A percentile compares a stretch with the other conserved stretches of the same genome.
Conservation (phyloP, 2,113 vertebrate species). For the Lethenteron camtschaticum region DNA sequence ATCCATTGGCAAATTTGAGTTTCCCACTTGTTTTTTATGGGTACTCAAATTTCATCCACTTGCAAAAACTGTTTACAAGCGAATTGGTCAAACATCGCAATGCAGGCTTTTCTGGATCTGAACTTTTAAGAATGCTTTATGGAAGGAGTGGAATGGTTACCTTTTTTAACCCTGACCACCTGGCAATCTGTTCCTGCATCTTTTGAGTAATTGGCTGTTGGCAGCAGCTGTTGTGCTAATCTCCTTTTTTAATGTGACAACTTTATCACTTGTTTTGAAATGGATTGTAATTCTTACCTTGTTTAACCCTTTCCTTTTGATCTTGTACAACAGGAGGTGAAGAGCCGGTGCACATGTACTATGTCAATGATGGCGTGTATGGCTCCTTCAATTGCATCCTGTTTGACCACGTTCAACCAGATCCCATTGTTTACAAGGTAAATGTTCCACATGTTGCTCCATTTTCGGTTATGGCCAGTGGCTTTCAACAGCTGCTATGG, state of each 20-base stretch:
- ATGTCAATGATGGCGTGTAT: slow-evolving; percentile 92
- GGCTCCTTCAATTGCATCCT: slow-evolving; percentile 93
- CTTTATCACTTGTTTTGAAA: neutral
- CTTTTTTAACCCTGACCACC: no score
- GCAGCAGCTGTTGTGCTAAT: neutral
- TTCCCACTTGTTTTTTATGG: no score
- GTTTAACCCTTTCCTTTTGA: neutral
- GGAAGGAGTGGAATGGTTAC: slow-evolving; percentile 35
- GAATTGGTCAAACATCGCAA: no score
- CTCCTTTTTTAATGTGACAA: neutral
- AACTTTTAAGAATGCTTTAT: no score
- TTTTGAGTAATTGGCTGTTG: neutral
- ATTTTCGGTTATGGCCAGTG: no score
- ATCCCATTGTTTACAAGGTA: slow-evolving; percentile 65
- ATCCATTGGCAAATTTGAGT: no score
- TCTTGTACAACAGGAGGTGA: slow-evolving; percentile 11
- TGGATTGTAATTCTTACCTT: neutral
- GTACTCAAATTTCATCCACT: no score
- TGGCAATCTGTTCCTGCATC: no score
- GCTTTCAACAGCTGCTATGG: no score
- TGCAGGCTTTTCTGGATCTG: no score
- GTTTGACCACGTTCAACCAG: slow-evolving; percentile 73
- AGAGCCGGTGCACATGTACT: slow-evolving; percentile 79
- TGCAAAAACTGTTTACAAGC: no score
- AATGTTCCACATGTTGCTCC: slow-evolving; percentile 1